Evolutionary conservation across 2,797 vertebrate species (phyloP), one percentile per base, ranked within the genome.

Genomic region (Crax fasciolata): DNA sequence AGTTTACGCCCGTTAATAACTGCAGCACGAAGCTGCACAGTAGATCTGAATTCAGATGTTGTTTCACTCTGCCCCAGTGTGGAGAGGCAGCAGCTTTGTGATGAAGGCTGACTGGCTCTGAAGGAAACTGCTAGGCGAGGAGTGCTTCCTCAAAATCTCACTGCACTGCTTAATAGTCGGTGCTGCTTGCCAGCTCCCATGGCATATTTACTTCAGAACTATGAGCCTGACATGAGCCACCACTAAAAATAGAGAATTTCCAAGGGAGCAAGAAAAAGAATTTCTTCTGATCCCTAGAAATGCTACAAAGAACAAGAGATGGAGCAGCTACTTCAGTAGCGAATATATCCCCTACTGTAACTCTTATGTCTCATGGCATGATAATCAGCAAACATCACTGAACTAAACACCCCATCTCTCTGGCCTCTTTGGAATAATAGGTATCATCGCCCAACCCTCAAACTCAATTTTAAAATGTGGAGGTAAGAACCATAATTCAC

Each of bases 61-160:
- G 66, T 46, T 75, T 28, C 43, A 13, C 48, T 20, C 35, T 28
- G 19, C n/a, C 8, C 8, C 13, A 43, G 10, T 8, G 2, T 4
- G 1, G 27, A 54, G 41, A 7, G 38, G 66, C 30, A 44, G 30
- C 41, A 41, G 68, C 30, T 41, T 11, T 57, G 19, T 48, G 57
- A 6, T 2, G n/a, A 43, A 55, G 67, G 24, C 30, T 8, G 12
- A 21, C 6, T 27, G 35, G 14, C 44, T 59, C 81, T 75, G 13
- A 30, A 63, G 28, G 23, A 35, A 81, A 28, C 28, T 41, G 25
- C 10, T n/a, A 74, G 44, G 25, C 1, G 0, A 92, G 55, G 27
- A 61, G 21, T 0, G 0, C 3, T 5, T 88, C 51, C 70, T 38
- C 3, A 2, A 51, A 81, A 41, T 13, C 38, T 43, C 13, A 63